Evolutionary conservation across 1,140 invertebrate species (phyloP).

Genomic region (Orius insidiosus): DNA sequence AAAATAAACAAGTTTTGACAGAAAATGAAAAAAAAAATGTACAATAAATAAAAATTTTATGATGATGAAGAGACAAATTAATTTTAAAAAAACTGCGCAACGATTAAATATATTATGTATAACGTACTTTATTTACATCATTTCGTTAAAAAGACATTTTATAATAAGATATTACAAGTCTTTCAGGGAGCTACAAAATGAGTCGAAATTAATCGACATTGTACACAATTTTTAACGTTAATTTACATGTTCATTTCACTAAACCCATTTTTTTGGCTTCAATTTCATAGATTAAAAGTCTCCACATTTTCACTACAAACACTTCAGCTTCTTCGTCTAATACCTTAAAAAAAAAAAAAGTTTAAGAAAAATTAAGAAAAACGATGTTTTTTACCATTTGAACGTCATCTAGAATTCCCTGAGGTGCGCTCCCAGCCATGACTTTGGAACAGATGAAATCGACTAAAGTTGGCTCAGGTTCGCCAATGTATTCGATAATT

Average conservation of each 20-base stretch:
- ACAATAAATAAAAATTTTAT: too few species aligned
- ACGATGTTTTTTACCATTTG: constrained; percentile 89
- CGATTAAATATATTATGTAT: too few species aligned
- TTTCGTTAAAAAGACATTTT: too few species aligned
- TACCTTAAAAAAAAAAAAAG: constrained; percentile 46
- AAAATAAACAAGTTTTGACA: too few species aligned
- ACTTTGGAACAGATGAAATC: constrained; percentile 99
- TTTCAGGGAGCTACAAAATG: too few species aligned
- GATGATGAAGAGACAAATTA: too few species aligned
- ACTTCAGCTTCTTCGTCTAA: constrained; percentile 98
- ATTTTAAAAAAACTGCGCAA: too few species aligned
- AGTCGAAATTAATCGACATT: too few species aligned
- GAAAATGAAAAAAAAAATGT: too few species aligned
- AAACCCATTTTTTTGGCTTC: constrained; percentile 89
- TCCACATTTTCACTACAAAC: constrained; percentile 99
- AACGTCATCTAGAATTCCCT: constrained; percentile 91
- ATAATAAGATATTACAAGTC: too few species aligned
- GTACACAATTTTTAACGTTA: too few species aligned
- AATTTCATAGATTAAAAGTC: constrained; percentile 95
- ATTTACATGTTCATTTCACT: constrained; percentile 36
- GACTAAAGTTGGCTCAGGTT: constrained; percentile 93
- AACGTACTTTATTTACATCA: too few species aligned
- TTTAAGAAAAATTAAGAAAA: neutral
- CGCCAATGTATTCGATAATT: constrained; percentile 97
- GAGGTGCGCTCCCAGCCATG: constrained; percentile 75